phyloP scores from a whole-genome alignment of 2,113 vertebrate species.

The Oenanthe oenanthe region DNA sequence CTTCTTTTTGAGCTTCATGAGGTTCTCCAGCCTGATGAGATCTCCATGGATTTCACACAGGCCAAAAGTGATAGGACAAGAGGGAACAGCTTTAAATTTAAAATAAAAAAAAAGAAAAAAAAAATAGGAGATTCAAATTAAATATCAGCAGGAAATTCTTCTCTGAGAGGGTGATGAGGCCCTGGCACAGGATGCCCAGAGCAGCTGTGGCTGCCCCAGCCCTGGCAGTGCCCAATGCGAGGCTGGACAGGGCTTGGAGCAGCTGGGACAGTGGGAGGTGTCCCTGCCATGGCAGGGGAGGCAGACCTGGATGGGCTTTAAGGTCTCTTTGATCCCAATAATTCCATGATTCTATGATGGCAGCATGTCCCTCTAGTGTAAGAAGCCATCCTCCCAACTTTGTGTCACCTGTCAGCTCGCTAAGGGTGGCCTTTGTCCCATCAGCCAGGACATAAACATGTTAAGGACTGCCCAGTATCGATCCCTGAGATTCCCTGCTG shows the following conservation, averaged over 20 bases:
- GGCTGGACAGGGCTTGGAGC: neutral
- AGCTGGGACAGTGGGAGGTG: neutral
- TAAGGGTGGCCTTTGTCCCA: neutral
- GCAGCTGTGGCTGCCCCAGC: neutral
- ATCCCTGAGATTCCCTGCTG: neutral
- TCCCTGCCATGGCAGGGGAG: neutral
- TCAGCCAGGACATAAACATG: neutral
- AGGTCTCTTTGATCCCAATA: neutral
- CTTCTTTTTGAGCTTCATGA: neutral
- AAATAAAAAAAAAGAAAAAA: too few relatives aligned
- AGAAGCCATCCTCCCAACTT: neutral
- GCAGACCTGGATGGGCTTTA: neutral
- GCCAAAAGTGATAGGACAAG: neutral
- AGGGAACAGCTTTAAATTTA: neutral
- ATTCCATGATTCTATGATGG: neutral
- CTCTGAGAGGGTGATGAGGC: neutral
- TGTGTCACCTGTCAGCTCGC: neutral
- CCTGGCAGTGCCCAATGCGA: neutral
- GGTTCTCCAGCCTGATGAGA: neutral
- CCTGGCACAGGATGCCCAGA: neutral
- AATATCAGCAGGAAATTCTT: neutral
- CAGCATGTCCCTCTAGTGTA: neutral
- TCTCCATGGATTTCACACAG: neutral
- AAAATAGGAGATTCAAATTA: neutral
- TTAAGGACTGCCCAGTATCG: fast-evolving